Evolutionary conservation across 2,113 vertebrate species (phyloP).

Genomic region (Candoia aspera): DNA sequence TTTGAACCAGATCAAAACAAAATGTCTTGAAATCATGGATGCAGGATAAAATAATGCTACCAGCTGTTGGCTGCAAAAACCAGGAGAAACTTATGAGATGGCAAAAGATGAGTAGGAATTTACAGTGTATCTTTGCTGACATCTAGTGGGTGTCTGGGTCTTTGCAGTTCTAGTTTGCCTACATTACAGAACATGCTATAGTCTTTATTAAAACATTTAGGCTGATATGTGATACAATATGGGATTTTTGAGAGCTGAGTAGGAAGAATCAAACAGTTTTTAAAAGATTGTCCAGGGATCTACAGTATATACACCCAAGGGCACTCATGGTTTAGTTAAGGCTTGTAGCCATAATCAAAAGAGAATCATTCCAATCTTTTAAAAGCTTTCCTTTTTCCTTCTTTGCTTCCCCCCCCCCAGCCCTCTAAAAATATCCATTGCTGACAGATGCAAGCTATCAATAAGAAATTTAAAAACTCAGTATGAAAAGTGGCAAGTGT

Average conservation of each 20-base stretch:
- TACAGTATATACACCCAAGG: not conserved
- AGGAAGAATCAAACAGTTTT: constrained; percentile 32
- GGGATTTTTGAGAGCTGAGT: not conserved
- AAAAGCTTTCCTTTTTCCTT: constrained; percentile 71
- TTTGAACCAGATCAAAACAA: no score
- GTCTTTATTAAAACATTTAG: not conserved
- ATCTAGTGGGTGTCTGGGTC: no score
- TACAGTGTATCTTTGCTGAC: no score
- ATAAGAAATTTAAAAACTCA: constrained; percentile 84
- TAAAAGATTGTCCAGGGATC: constrained; percentile 18
- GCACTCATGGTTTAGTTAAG: constrained; percentile 55
- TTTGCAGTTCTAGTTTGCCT: no score
- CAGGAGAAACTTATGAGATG: no score
- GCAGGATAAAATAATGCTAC: no score
- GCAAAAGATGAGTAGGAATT: no score
- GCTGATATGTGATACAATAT: not conserved
- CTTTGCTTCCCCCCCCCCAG: constrained; percentile 6
- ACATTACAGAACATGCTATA: not conserved
- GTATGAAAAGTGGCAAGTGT: constrained; percentile 88
- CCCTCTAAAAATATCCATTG: constrained; percentile 80
- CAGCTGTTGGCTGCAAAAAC: no score
- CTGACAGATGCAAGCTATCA: constrained; percentile 82
- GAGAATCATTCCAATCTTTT: constrained; percentile 73
- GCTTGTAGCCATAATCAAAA: constrained; percentile 49
- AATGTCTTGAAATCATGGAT: not conserved